Evolutionary conservation across 2,797 vertebrate genomes (phyloP).

Genomic region (Myotis daubentonii): DNA sequence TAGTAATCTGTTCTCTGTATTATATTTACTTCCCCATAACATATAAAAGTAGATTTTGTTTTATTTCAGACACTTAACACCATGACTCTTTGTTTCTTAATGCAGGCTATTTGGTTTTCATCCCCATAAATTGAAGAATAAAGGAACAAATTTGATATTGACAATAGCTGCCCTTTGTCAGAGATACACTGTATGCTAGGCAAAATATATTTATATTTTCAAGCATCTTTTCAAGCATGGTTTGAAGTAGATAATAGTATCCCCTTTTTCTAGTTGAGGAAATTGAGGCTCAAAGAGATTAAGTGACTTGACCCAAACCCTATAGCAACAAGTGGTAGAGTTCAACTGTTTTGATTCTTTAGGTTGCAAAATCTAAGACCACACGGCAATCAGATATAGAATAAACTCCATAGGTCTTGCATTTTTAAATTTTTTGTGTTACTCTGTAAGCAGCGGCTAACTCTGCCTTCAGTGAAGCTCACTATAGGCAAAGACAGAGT

Average conservation of each 20-base stretch:
- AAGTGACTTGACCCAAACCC: background rate
- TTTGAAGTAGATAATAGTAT: background rate
- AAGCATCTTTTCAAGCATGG: constrained; percentile 30
- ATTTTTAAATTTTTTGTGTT: background rate
- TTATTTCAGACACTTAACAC: constrained; percentile 30
- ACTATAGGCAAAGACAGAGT: background rate
- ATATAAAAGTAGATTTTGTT: constrained; percentile 19
- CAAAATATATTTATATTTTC: background rate
- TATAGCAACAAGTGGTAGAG: background rate
- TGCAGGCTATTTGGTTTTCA: background rate
- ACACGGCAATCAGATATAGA: background rate
- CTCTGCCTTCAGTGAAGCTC: background rate
- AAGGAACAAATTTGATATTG: background rate
- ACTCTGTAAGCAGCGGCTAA: background rate
- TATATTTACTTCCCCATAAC: background rate
- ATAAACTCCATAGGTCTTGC: background rate
- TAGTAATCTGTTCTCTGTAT: background rate
- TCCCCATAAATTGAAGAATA: background rate
- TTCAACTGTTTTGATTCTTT: background rate
- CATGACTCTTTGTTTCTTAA: background rate
- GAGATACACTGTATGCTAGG: background rate
- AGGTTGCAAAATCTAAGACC: background rate
- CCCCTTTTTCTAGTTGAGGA: background rate
- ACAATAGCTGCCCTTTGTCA: background rate
- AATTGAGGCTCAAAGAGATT: background rate